Evolutionary conservation across 2,797 vertebrate species (phyloP), one percentile per base, ranked within the genome.

Genomic region (Prionace glauca): DNA sequence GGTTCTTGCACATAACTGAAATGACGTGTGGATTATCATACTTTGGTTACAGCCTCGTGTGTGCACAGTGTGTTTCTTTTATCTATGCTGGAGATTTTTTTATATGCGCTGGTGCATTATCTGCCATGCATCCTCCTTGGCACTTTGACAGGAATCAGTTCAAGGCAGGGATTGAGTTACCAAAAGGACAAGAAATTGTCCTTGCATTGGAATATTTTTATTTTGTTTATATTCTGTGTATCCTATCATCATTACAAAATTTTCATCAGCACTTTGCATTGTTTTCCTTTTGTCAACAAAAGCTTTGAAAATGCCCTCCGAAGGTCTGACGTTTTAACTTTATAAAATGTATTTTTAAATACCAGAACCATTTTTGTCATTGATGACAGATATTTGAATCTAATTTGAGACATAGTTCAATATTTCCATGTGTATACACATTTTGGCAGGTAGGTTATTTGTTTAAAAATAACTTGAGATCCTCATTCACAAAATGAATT

Each of bases 151-250:
- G 71, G 93, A 95, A 95, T 95, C 93, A 18, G 93, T 95, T 95
- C 71, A 95, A 74, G 71, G 93, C 71, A 95, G 41, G 96, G 98
- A 98, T 99, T 97, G 96, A 97, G 97, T 99, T 98, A 98, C 99
- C 97, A 96, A 97, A 97, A 98, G 98, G 98, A 97, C 97, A 97
- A 97, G 96, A 95, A 97, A 97, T 98, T 98, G 98, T 98, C 98
- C 98, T 99, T 99, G 98, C 97, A 97, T 96, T 88, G 92, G 74
- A 41, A 81, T 95, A 41, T 72, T 79, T 95, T 4, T 4, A 81
- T 36, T 95, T 95, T 62, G 60, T 90, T 90, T 90, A 90, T 62
- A 18, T 91, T 95, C 69, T 2, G 8, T 22, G 20, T 74, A 50
- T 74, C 41, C 71, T 74, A 45, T 74, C 45, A 26, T 71, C 72